These are phyloP conservation scores for Tyrannus savana DNA, from an alignment of 2,113 vertebrate species.

Conservation along the genomic window DNA sequence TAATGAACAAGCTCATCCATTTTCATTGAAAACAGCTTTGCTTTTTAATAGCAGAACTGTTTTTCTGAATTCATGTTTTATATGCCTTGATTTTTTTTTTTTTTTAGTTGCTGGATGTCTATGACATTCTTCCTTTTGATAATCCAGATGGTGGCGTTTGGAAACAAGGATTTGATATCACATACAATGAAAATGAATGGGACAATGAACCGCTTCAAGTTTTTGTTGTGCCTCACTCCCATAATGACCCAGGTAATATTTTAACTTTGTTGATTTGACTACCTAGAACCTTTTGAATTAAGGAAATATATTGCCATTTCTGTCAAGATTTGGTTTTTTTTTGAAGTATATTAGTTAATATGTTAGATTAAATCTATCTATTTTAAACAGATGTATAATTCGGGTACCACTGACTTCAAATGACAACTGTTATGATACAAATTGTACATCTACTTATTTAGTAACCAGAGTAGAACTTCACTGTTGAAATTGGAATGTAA, in stretches of 20 bases:
- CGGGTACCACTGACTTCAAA: not conserved
- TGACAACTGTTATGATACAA: not conserved
- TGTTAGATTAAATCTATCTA: not conserved
- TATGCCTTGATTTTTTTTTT: conserved; percentile 19
- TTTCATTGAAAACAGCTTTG: not conserved
- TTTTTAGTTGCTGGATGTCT: conserved; percentile 90
- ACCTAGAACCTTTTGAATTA: not conserved
- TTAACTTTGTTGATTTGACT: not conserved
- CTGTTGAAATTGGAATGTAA: not conserved
- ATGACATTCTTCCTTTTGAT: conserved; percentile 87
- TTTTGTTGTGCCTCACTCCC: conserved; percentile 92
- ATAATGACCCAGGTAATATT: conserved; percentile 91
- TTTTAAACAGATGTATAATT: not conserved
- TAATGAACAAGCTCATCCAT: not conserved
- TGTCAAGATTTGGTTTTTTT: not conserved
- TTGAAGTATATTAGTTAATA: not conserved
- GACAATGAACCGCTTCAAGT: conserved; percentile 85
- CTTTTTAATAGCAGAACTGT: not conserved
- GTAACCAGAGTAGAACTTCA: not conserved
- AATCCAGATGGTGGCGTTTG: conserved; percentile 92
- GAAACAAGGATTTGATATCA: conserved; percentile 95
- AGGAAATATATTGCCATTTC: not conserved
- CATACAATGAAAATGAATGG: conserved; percentile 85
- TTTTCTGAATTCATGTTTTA: not conserved
- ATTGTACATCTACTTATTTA: not conserved